A percentile compares a stretch with the other conserved stretches of the same genome.
Conservation (phyloP, 2,113 vertebrate species). For the Lipotes vexillifer region DNA sequence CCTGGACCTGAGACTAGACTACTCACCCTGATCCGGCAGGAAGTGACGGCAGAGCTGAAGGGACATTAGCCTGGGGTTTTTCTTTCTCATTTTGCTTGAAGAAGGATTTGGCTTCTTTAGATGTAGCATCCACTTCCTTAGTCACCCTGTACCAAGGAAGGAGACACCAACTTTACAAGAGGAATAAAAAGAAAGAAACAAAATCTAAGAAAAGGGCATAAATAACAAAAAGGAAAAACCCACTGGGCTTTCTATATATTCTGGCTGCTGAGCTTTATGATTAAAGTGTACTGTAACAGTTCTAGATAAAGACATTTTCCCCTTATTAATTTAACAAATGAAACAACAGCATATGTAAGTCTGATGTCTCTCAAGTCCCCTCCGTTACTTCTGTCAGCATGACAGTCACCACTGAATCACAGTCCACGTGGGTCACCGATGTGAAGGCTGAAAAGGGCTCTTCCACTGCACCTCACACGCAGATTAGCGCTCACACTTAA, state of each 20-base stretch:
- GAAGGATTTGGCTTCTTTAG: constrained; percentile 91
- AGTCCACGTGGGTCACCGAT: not conserved
- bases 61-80: constrained; percentile 41
- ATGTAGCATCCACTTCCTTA: constrained; percentile 92
- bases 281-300: not conserved
- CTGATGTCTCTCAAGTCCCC: not conserved
- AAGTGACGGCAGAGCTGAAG: constrained; percentile 24
- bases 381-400: not conserved
- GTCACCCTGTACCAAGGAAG: constrained; percentile 84
- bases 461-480: not conserved
- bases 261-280: not conserved
- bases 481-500: not conserved
- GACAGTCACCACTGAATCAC: not conserved
- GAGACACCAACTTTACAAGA: constrained; percentile 25
- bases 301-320: not conserved
- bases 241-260: not conserved
- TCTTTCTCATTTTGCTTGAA: constrained; percentile 85
- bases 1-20: not conserved
- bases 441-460: not conserved
- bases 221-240: not conserved
- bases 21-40: constrained; percentile 83
- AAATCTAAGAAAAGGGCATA: not conserved
- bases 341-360: not conserved
- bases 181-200: not conserved
- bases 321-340: not conserved